A percentile compares a stretch with the other conserved stretches of the same genome.
Conservation (phyloP, 2,113 vertebrate genomes). For the Aviceda subcristata region DNA sequence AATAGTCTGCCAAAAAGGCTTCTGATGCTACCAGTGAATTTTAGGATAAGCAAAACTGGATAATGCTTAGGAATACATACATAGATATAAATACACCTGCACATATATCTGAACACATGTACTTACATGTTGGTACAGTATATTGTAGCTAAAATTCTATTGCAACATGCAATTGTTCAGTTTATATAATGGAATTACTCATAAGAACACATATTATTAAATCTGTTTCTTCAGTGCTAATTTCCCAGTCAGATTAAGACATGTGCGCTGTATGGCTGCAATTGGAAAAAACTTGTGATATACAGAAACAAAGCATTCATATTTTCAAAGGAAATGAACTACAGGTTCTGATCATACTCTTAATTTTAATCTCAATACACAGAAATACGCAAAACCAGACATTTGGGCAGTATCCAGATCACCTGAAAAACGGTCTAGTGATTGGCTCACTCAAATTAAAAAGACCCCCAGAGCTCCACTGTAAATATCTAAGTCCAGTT, state of each 20-base stretch:
- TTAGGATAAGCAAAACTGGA: neutral
- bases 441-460: neutral
- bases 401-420: neutral
- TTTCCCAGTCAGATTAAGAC: neutral
- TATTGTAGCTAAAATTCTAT: neutral
- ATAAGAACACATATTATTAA: neutral
- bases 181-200: neutral
- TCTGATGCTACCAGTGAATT: neutral
- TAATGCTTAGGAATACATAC: neutral
- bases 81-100: fast-evolving
- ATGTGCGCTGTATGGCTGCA: neutral
- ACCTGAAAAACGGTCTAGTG: neutral
- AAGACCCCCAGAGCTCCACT: fast-evolving
- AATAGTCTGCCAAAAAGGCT: neutral
- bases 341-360: neutral
- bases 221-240: neutral
- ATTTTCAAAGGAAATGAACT: neutral
- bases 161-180: neutral
- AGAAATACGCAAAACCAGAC: neutral
- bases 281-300: neutral
- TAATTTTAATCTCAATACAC: neutral
- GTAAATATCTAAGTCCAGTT: fast-evolving
- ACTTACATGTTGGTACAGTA: neutral
- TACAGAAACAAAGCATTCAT: fast-evolving
- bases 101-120: neutral